These are phyloP conservation scores for Eucera pruinosa DNA, from an alignment of 2,888 invertebrate genomes.

Conservation along the genomic window DNA sequence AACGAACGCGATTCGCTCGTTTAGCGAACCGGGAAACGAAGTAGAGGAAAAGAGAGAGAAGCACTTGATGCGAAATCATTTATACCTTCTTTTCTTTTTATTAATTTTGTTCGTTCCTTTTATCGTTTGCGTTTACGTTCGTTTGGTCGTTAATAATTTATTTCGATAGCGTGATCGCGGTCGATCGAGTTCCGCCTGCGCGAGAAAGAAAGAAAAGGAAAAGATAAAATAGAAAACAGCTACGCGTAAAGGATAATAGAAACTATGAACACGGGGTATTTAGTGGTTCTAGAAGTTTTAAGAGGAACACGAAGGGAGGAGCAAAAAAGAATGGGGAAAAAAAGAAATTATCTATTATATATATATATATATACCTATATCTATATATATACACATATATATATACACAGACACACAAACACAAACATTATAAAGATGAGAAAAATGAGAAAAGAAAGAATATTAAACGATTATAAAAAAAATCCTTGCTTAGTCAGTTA, in stretches of 20 bases:
- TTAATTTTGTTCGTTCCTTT: slow-evolving; percentile 45
- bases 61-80: slow-evolving; percentile 9
- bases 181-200: no score
- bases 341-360: slow-evolving; percentile 38
- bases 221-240: no score
- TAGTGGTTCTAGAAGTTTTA: slow-evolving; percentile 34
- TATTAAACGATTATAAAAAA: slow-evolving; percentile 71
- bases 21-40: slow-evolving; percentile 24
- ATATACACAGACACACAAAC: slow-evolving; percentile 15
- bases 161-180: no score
- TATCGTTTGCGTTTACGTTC: no score
- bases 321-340: slow-evolving; percentile 2
- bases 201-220: no score
- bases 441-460: slow-evolving; percentile 49
- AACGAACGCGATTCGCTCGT: slow-evolving; percentile 48
- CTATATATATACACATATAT: slow-evolving; percentile 18
- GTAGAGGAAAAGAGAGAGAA: slow-evolving; percentile 10
- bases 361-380: slow-evolving; percentile 10
- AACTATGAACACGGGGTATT: slow-evolving; percentile 26
- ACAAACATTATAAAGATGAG: slow-evolving; percentile 49
- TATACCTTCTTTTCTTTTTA: slow-evolving; percentile 17
- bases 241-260: no score
- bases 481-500: slow-evolving; percentile 91
- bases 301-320: slow-evolving; percentile 11
- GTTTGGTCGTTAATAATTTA: slow-evolving; percentile 57